Percentiles rank a stretch among this genome's conserved stretches.
Evolutionary conservation across 2,888 invertebrate species (phyloP).

Genomic region (Lordiphosa fenestrarum): DNA sequence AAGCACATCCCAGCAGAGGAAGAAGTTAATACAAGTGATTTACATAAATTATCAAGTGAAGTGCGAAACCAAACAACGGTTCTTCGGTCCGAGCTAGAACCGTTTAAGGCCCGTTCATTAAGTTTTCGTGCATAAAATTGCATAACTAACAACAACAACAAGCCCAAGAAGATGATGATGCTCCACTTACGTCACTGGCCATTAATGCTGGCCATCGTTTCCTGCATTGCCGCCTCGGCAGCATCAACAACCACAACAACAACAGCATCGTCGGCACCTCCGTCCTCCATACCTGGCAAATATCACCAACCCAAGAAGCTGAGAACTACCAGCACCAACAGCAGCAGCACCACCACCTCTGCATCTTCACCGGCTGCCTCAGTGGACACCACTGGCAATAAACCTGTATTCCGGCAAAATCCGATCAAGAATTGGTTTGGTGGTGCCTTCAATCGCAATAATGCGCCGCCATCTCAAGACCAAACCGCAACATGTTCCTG

Average conservation of each 20-base stretch:
- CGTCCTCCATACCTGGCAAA: conserved; percentile 75
- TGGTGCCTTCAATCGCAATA: conserved; percentile 84
- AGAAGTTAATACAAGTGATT: conserved; percentile 50
- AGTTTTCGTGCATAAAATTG: conserved; percentile 51
- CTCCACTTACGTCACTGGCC: conserved; percentile 74
- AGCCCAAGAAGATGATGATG: conserved; percentile 63
- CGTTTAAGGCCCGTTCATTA: conserved; percentile 47
- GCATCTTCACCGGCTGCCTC: conserved; percentile 12
- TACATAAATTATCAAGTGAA: conserved; percentile 61
- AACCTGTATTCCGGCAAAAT: conserved; percentile 72
- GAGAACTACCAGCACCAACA: conserved; percentile 36
- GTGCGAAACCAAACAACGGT: conserved; percentile 23
- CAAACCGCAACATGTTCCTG: conserved; percentile 72
- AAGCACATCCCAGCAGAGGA: conserved; percentile 28
- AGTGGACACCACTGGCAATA: conserved; percentile 38
- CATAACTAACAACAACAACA: conserved; percentile 38
- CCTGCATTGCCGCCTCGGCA: conserved; percentile 59
- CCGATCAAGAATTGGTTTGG: conserved; percentile 83
- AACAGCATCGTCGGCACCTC: conserved; percentile 18
- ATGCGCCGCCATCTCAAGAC: conserved; percentile 81
- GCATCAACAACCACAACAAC: conserved; percentile 28
- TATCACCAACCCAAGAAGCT: conserved; percentile 67
- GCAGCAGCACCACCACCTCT: conserved; percentile 24
- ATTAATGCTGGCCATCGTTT: conserved; percentile 74
- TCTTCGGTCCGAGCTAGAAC: background rate